Conservation (phyloP, 2,797 vertebrate genomes). For the Myotis pilosus region DNA sequence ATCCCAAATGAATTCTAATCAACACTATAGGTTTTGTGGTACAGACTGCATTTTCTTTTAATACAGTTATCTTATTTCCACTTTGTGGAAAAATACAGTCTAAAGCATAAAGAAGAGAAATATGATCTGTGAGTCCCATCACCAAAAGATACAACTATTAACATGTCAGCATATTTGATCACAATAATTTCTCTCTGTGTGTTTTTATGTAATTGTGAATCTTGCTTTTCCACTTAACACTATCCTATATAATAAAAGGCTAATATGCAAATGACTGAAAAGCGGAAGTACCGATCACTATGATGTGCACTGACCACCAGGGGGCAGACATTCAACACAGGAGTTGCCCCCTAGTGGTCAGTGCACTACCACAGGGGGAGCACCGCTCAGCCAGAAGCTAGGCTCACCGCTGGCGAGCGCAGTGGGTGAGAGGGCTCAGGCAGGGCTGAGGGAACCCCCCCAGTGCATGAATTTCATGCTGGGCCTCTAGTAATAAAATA, state of each 20-base stretch:
- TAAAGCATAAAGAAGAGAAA: background rate
- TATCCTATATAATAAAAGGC: background rate
- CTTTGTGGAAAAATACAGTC: background rate
- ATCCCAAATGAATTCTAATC: constrained; percentile 37
- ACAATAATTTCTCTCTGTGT: background rate
- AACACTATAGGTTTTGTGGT: background rate
- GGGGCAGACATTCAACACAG: too few species aligned
- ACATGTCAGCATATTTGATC: background rate
- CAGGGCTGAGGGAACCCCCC: too few species aligned
- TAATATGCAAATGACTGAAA: too few species aligned
- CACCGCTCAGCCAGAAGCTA: too few species aligned
- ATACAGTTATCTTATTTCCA: background rate
- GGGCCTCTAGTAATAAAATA: background rate
- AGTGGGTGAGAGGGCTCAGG: too few species aligned
- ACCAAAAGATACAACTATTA: background rate
- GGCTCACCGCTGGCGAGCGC: too few species aligned
- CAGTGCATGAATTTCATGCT: too few species aligned
- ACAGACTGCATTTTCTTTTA: constrained; percentile 21
- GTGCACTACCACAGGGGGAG: too few species aligned
- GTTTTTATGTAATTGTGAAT: background rate
- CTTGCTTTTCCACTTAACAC: background rate
- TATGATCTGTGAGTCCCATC: background rate
- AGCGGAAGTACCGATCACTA: too few species aligned
- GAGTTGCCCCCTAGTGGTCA: too few species aligned
- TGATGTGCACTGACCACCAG: too few species aligned